Base-by-base conservation (phyloP, 2,113 vertebrate species). In the Beaufortia kweichowensis region DNA sequence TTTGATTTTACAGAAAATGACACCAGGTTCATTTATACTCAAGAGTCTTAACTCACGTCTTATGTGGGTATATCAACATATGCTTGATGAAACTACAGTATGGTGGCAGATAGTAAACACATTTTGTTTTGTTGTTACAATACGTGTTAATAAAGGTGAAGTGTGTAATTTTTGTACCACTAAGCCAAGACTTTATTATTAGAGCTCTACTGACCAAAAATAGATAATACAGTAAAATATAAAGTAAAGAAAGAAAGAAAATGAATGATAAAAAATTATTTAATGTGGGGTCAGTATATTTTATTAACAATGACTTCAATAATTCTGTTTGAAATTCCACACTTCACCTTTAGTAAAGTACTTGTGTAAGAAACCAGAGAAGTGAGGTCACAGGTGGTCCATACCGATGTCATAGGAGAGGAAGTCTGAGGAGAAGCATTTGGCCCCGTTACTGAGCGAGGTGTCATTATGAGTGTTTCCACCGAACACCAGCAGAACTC, bases 391-490 rank as follows among this genome's bases (percentile, higher is more conserved):
- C 62, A 63, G 31, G 46, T 23, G 59, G 57, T 46, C 84, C 93
- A 91, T 79, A 97, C 95, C 94, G 0, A 95, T 91, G 68, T 96
- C 95, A 5, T 96, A 96, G 0, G 93, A 94, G 91, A 96, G 93
- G 68, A 97, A 96, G 83, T 97, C 96, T 0, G 94, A 92, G 23
- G 95, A 97, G 35, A 96, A 98, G 85, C 95, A 96, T 75, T 96
- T 97, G 2, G 95, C 95, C 0, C 96, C 95, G 0, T 95, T 93
- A 90, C 96, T 97, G 84, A 96, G 94, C 5, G 95, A 96, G 0
- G 95, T 97, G 90, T 97, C 95, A 0, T 97, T 98, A 92, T 97
- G 95, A 0, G 95, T 96, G 88, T 97, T 96, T 11, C 96, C 96
- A 2, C 95, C 95, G 12, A 96, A 96, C 46, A 96, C 93, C 89